A percentile compares a stretch with the other conserved stretches of the same genome.
Evolutionary conservation across 2,113 vertebrate genomes (phyloP).

Genomic region (Poeciliopsis turrubarensis): DNA sequence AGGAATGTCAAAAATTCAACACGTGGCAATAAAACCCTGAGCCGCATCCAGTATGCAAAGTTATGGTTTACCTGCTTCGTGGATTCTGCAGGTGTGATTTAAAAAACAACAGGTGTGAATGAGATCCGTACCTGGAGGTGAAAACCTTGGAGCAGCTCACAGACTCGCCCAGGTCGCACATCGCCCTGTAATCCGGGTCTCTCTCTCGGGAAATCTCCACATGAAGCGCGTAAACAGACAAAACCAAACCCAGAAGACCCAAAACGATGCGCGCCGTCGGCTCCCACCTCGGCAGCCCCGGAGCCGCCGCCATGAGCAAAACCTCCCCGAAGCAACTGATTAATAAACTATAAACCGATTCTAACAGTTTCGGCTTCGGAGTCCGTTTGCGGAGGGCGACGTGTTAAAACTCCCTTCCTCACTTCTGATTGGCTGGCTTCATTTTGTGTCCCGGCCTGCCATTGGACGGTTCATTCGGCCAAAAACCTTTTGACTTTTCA

Average conservation of each 20-base stretch:
- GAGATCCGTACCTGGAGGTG: conserved; percentile 79
- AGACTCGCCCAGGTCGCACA: conserved; percentile 83
- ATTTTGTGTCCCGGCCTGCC: conserved; percentile 10
- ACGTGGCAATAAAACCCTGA: conserved; percentile 50
- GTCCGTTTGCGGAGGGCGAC: background rate
- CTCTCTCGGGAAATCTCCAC: conserved; percentile 82
- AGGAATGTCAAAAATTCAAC: conserved; percentile 17
- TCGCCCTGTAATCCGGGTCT: conserved; percentile 80
- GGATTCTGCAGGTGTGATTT: background rate
- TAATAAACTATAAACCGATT: too few species aligned
- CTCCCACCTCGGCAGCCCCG: conserved; percentile 76
- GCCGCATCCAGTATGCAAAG: background rate
- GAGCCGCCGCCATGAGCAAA: conserved; percentile 33
- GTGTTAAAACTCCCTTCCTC: conserved; percentile 23
- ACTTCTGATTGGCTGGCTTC: conserved; percentile 56
- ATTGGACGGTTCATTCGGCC: conserved; percentile 49
- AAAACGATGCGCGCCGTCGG: conserved; percentile 62
- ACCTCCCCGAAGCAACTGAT: too few species aligned
- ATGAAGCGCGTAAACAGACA: conserved; percentile 85
- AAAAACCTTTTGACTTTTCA: too few species aligned
- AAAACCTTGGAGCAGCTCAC: conserved; percentile 89
- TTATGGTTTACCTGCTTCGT: background rate
- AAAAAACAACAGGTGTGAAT: background rate
- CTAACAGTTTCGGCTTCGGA: fast-evolving
- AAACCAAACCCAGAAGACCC: conserved; percentile 73